A percentile compares a stretch with the other conserved stretches of the same genome.
These are phyloP conservation scores for Schizothorax lantsangensis DNA, from an alignment of 2,797 vertebrate genomes.

Conservation along the genomic window DNA sequence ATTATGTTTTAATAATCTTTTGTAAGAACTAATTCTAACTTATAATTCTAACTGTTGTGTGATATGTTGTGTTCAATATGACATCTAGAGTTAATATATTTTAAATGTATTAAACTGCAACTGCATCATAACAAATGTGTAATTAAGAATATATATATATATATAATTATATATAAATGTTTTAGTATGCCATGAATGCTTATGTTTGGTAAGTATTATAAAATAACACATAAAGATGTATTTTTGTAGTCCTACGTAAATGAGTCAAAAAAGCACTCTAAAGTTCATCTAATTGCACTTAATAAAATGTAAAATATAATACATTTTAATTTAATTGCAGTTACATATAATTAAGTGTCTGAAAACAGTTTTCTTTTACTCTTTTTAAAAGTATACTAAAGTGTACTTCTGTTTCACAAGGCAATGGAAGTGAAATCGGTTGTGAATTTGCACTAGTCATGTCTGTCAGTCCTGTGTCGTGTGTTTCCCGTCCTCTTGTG, in stretches of 20 bases:
- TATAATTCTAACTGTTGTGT: background rate
- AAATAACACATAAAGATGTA: background rate
- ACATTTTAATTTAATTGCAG: background rate
- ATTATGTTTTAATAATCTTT: too few species aligned
- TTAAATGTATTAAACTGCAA: background rate
- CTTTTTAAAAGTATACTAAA: slow-evolving; percentile 2
- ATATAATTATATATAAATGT: too few species aligned
- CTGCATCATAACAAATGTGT: background rate
- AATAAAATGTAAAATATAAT: background rate
- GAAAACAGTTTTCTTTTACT: background rate
- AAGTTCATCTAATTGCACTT: background rate
- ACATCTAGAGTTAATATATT: background rate
- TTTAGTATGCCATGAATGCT: background rate
- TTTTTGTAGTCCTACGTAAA: background rate
- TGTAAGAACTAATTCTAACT: background rate
- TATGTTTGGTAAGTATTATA: background rate
- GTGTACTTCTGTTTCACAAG: background rate
- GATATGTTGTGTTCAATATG: background rate
- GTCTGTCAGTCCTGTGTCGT: too few species aligned
- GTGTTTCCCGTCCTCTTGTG: too few species aligned
- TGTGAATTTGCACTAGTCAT: background rate
- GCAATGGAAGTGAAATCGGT: background rate
- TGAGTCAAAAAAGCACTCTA: background rate
- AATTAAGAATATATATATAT: too few species aligned
- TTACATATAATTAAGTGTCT: background rate